phyloP scores from a whole-genome alignment of 2,113 vertebrate genomes.

The Tretioscincus oriximinensis region DNA sequence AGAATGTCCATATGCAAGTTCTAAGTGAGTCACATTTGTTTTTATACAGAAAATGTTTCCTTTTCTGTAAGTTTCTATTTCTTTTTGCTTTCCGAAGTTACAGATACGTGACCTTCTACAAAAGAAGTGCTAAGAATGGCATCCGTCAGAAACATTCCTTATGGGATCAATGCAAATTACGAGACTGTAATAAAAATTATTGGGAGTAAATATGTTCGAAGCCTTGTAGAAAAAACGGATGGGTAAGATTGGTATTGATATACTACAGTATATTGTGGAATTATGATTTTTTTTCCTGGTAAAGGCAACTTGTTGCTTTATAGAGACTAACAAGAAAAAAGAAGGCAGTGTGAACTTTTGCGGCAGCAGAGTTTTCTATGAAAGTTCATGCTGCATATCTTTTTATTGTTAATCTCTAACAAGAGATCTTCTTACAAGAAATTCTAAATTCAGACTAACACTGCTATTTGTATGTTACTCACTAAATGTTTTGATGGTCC shows the following conservation, averaged over 20 bases:
- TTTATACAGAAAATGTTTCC: background rate
- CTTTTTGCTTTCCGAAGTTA: background rate
- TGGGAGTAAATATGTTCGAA: constrained; percentile 64
- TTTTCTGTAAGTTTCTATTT: background rate
- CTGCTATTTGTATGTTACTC: no score
- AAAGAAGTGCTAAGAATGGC: constrained; percentile 18
- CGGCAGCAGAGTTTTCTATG: no score
- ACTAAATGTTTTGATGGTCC: no score
- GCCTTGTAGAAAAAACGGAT: constrained; percentile 47
- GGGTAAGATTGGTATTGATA: constrained; percentile 38
- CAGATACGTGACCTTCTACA: background rate
- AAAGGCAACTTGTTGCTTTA: no score
- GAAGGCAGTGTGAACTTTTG: no score
- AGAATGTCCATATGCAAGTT: background rate
- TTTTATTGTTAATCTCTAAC: no score
- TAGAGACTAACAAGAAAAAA: no score
- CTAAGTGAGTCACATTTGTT: background rate
- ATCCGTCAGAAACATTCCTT: constrained; percentile 38
- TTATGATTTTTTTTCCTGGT: background rate
- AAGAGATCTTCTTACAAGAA: no score
- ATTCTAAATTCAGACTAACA: no score
- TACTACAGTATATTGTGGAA: background rate
- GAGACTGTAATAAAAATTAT: constrained; percentile 67
- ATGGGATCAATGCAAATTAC: constrained; percentile 34
- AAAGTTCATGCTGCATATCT: no score